phyloP scores from a whole-genome alignment of 30 jellyfish, hydroid and myxozoan species.

The Catostylus mosaicus region DNA sequence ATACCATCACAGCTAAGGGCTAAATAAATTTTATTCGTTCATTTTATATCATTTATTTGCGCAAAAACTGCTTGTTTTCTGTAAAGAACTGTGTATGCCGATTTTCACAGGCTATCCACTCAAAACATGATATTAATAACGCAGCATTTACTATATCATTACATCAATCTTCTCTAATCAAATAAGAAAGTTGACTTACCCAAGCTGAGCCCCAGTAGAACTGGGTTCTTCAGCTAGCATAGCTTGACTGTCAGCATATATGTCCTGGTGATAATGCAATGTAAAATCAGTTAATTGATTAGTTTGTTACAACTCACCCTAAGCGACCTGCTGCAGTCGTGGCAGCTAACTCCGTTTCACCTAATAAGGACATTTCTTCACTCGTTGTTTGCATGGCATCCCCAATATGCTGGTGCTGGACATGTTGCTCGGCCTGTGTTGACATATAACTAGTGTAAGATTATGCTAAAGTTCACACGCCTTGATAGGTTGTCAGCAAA shows the following conservation, averaged over 20 bases:
- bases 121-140: too few relatives aligned
- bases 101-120: too few relatives aligned
- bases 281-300: conserved; percentile 17
- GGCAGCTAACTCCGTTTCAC: conserved; percentile 84
- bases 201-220: conserved; percentile 98
- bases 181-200: conserved; percentile 75
- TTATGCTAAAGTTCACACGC: background rate
- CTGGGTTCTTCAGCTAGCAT: conserved; percentile 91
- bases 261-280: conserved; percentile 81
- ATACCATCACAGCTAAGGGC: too few relatives aligned
- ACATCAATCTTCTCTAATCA: background rate
- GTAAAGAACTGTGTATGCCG: too few relatives aligned
- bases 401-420: conserved; percentile 92
- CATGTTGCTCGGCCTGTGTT: conserved; percentile 99
- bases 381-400: conserved; percentile 67
- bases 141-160: too few relatives aligned
- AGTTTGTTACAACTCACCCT: conserved; percentile 88
- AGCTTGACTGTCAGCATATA: conserved; percentile 86
- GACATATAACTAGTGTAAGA: conserved; percentile 22
- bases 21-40: too few relatives aligned
- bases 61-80: too few relatives aligned
- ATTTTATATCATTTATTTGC: too few relatives aligned
- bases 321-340: conserved; percentile 97
- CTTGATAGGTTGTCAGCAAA: background rate
- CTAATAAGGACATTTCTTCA: conserved; percentile 91